phyloP scores from a whole-genome alignment of 2,113 vertebrate species.

The Arizona elegans region DNA sequence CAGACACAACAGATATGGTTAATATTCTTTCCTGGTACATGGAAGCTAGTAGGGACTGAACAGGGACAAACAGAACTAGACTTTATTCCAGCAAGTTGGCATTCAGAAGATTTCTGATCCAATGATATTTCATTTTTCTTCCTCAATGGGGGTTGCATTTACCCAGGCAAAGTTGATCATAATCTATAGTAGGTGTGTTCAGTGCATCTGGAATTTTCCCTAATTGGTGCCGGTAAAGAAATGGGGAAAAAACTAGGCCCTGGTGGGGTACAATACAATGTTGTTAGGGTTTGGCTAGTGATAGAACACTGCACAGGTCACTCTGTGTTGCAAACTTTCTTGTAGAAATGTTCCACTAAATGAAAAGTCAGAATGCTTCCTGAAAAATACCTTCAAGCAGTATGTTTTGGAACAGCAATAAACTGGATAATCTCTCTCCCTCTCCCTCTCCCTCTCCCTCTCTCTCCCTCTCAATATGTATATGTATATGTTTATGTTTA shows the following conservation, averaged over 20 bases:
- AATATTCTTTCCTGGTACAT: neutral
- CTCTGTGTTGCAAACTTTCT: neutral
- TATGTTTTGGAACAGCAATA: neutral
- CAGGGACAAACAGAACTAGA: neutral
- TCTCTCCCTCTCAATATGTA: no score
- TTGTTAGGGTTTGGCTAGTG: neutral
- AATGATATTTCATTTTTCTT: neutral
- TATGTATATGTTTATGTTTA: no score
- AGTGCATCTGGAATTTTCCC: neutral
- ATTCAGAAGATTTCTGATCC: neutral
- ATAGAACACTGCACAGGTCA: neutral
- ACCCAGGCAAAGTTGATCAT: neutral
- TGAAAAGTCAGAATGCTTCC: neutral
- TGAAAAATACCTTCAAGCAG: neutral
- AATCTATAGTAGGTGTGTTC: neutral
- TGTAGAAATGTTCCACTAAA: neutral
- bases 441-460: accelerated
- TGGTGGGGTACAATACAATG: neutral
- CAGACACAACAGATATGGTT: neutral
- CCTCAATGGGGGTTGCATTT: neutral
- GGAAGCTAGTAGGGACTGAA: neutral
- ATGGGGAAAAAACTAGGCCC: neutral
- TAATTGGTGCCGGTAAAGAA: neutral
- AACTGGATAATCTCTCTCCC: neutral
- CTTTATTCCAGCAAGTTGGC: neutral